Evolutionary conservation across 2,888 invertebrate species (phyloP), one percentile per base, ranked within the genome.

Genomic region (Barypeithes pellucidus): DNA sequence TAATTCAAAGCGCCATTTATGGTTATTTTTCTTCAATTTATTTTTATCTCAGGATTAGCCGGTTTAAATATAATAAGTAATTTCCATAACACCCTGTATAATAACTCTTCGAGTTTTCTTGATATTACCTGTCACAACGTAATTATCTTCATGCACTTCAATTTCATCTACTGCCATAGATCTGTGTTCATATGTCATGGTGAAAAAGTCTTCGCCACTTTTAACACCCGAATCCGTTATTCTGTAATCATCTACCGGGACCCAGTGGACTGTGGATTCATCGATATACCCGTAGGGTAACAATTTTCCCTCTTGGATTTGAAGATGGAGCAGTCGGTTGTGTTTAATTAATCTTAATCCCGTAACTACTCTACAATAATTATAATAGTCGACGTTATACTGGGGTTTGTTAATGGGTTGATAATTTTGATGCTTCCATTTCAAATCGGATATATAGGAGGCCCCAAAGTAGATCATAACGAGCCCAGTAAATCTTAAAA

Each of bases 81-180:
- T n/a, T n/a, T n/a, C n/a, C n/a, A n/a, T n/a, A n/a, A n/a, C n/a
- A n/a, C n/a, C n/a, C n/a, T n/a, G n/a, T n/a, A n/a, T n/a, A n/a
- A n/a, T n/a, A n/a, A n/a, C n/a, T n/a, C n/a, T n/a, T n/a, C n/a
- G n/a, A n/a, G n/a, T n/a, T n/a, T n/a, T n/a, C n/a, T n/a, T n/a
- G n/a, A n/a, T n/a, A n/a, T 2, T 88, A 85, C 93, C 95, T 36
- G 95, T 95, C 20, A 96, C 85, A 5, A 95, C 88, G 80, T 92
- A 90, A 75, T 92, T 91, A 3, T 86, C 83, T 5, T 86, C 83
- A 0, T 91, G 89, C 0, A 91, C 90, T 33, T 89, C 87, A 61
- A 96, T 86, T 81, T 94, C 93, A 82, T 96, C 96, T 79, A 96
- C 85, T 84, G 95, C 95, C 3, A 96, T 87, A 0, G 92, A 92